A percentile compares a stretch with the other conserved stretches of the same genome.
phyloP scores from a whole-genome alignment of 2,113 vertebrate species.

The Alligator sinensis region DNA sequence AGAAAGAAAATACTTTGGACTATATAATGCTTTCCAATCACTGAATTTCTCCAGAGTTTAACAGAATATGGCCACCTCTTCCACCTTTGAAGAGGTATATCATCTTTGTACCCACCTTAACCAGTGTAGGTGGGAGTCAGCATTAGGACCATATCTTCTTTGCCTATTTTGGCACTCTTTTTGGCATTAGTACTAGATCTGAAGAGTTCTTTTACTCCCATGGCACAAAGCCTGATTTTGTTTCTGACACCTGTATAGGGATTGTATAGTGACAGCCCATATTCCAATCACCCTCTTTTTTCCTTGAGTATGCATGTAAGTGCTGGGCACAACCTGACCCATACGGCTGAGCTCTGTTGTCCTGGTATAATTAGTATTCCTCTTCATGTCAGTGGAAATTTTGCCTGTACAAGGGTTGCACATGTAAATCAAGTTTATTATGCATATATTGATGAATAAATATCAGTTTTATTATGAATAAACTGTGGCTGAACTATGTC shows the following conservation, averaged over 20 bases:
- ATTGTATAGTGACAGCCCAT: neutral
- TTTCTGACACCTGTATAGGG: neutral
- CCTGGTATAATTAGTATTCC: neutral
- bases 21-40: neutral
- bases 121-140: no score
- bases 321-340: neutral
- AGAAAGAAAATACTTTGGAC: neutral
- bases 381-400: neutral
- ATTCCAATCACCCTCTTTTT: neutral
- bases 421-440: constrained; percentile 12
- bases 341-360: neutral
- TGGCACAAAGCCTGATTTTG: neutral
- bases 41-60: no score
- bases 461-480: neutral
- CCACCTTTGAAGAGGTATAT: neutral
- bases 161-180: neutral
- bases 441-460: neutral
- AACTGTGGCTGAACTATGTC: neutral
- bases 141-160: neutral
- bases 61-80: neutral
- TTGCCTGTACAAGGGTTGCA: neutral
- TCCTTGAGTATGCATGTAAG: neutral
- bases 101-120: no score
- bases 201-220: neutral
- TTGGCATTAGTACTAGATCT: neutral